Evolutionary conservation across 2,797 vertebrate species (phyloP).

Genomic region (Parambassis ranga): DNA sequence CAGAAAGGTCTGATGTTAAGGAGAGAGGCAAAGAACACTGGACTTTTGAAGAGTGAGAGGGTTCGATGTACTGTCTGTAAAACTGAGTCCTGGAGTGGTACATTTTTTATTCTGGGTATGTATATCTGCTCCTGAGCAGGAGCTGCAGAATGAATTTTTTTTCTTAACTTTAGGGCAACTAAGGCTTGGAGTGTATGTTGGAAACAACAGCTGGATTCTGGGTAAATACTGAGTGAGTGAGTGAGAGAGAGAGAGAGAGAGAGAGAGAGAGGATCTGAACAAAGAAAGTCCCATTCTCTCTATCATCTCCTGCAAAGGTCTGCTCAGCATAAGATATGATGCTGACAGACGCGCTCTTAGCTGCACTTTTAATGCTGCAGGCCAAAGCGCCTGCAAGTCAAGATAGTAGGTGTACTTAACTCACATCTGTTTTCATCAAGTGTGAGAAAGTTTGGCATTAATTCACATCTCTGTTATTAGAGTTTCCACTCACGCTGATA

Average conservation of each 20-base stretch:
- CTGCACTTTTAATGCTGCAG: constrained; percentile 61
- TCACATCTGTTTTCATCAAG: constrained; percentile 49
- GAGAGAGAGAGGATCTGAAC: constrained; percentile 49
- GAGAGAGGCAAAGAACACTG: constrained; percentile 3
- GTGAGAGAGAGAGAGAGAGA: constrained; percentile 8
- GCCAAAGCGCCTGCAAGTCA: constrained; percentile 53
- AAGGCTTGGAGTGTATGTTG: constrained; percentile 8
- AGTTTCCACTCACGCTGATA: constrained; percentile 56
- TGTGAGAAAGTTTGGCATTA: constrained; percentile 58
- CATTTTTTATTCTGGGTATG: constrained; percentile 28
- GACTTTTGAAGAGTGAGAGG: constrained; percentile 18
- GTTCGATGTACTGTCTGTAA: constrained; percentile 35
- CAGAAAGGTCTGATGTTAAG: constrained; percentile 14
- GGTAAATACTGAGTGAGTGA: constrained; percentile 39
- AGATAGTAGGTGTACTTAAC: constrained; percentile 61
- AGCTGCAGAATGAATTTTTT: constrained; percentile 18
- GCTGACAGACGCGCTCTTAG: constrained; percentile 53
- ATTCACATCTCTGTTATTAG: constrained; percentile 53
- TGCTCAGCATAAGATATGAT: constrained; percentile 64
- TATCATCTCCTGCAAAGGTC: constrained; percentile 47
- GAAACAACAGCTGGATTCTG: constrained; percentile 53
- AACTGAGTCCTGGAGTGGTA: constrained; percentile 20
- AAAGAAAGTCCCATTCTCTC: constrained; percentile 56
- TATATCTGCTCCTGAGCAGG: constrained; percentile 9
- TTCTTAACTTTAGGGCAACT: constrained; percentile 19